Base-by-base conservation (phyloP, 2,888 invertebrate species). In the Cremastobaeus sp. region DNA sequence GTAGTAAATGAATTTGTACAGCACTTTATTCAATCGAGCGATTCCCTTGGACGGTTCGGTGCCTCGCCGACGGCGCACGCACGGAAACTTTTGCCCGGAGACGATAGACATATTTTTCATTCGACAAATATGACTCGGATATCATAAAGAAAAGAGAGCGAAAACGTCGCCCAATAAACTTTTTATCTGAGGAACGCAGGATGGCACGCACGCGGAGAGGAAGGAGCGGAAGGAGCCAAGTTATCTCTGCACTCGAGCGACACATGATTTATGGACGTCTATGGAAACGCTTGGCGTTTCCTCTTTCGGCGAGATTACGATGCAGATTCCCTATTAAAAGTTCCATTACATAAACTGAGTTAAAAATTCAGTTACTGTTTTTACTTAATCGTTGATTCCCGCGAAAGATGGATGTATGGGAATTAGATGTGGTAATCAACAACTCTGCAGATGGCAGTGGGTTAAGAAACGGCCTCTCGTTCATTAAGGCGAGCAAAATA, bases 191-290 rank as follows among this genome's bases (percentile, higher is more conserved):
- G 60, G 47, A 30, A 55, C 70, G 55, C 37, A 45, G 45, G 48
- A 37, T 45, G 65, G 37, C 45, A 39, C 25, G 47, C 20, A 54
- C 34, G 18, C 9, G 15, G 34, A 12, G 4, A 21, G 35, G 50
- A 17, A 65, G 52, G 28, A 47, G 57, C 32, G 48, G 50, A 32
- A 9, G 52, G n/a, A n/a, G n/a, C n/a, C n/a, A 57, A 64, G 35
- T 74, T 73, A 73, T 73, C 73, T 68, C 20, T 68, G 64, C 69
- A 69, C 39, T 64, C 57, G 60, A 64, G 62, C 64, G 59, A 69
- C 69, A 48, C 68, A 74, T 73, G 73, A 74, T 74, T 74, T 74
- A 74, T 64, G 52, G 34, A 30, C 47, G 59, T 64, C 64, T 64
- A 64, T 59, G 74, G 64, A 71, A 71, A 62, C 17, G 59, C 35